phyloP scores from a whole-genome alignment of 2,797 vertebrate species.

The Diplodus sargus region DNA sequence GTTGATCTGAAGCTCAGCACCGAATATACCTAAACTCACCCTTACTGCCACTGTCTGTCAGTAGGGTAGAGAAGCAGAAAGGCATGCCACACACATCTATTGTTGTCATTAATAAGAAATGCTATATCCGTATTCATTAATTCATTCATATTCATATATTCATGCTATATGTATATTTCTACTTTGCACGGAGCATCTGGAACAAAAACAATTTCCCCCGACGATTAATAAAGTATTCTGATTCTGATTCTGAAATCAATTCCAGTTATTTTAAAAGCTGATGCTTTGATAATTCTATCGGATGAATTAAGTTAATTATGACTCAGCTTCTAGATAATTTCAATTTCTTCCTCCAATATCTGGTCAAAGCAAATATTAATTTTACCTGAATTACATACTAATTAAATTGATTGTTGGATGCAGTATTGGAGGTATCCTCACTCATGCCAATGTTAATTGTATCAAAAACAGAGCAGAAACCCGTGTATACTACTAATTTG shows the following conservation, averaged over 20 bases:
- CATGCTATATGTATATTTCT: too few species aligned
- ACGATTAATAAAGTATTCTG: too few species aligned
- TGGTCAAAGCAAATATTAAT: not conserved
- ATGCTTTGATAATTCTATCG: slow-evolving; percentile 16
- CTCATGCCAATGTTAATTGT: not conserved
- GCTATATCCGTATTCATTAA: too few species aligned
- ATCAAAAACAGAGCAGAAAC: not conserved
- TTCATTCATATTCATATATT: too few species aligned
- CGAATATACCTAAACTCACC: slow-evolving; percentile 11
- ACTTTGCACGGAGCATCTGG: too few species aligned
- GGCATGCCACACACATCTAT: not conserved
- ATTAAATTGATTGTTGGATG: not conserved
- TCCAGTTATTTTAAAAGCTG: slow-evolving; percentile 2
- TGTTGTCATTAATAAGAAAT: slow-evolving; percentile 19
- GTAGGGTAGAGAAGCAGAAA: not conserved
- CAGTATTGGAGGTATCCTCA: not conserved
- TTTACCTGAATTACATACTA: slow-evolving; percentile 12
- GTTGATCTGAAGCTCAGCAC: slow-evolving; percentile 21
- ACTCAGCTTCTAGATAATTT: not conserved
- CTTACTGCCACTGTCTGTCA: slow-evolving; percentile 28
- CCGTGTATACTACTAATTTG: not conserved
- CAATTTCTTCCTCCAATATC: not conserved
- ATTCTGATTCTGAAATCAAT: not conserved
- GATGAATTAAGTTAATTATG: slow-evolving; percentile 1
- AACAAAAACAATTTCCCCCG: too few species aligned